Evolutionary conservation across 2,113 vertebrate genomes (phyloP).

Genomic region (Leptocoma aspasia): DNA sequence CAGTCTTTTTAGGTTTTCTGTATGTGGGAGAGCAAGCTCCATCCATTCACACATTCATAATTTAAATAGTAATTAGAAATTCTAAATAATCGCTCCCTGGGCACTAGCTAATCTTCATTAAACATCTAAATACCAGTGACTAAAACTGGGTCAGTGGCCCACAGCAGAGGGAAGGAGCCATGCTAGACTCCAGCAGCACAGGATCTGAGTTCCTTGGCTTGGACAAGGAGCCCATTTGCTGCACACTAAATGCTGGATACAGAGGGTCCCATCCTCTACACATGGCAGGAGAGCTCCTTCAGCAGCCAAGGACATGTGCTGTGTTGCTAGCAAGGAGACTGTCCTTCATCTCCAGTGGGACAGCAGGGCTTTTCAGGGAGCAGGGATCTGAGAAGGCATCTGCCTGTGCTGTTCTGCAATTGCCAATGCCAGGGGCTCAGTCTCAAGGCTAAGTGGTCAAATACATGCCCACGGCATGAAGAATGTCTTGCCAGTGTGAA

Average conservation of each 20-base stretch:
- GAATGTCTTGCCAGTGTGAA: neutral
- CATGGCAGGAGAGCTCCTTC: neutral
- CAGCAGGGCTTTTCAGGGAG: neutral
- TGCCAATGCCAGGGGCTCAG: neutral
- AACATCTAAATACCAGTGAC: neutral
- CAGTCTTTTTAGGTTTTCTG: neutral
- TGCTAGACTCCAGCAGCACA: neutral
- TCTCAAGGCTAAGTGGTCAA: accelerated
- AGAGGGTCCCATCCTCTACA: neutral
- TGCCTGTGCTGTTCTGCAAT: neutral
- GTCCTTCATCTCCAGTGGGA: neutral
- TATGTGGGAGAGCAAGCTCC: neutral
- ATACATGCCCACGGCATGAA: neutral
- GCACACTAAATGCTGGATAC: accelerated
- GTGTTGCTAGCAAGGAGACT: neutral
- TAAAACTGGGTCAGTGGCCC: neutral
- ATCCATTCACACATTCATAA: neutral
- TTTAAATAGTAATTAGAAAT: slow-evolving; percentile 23
- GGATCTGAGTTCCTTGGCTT: neutral
- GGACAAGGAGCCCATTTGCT: accelerated
- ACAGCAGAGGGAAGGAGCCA: accelerated
- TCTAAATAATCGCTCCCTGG: neutral
- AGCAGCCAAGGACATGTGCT: neutral
- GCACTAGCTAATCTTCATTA: slow-evolving; percentile 30
- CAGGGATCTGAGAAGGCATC: neutral